A percentile compares a stretch with the other conserved stretches of the same genome.
These are phyloP conservation scores for Dolichallabes microphthalmus DNA, from an alignment of 2,113 vertebrate species.

Conservation along the genomic window DNA sequence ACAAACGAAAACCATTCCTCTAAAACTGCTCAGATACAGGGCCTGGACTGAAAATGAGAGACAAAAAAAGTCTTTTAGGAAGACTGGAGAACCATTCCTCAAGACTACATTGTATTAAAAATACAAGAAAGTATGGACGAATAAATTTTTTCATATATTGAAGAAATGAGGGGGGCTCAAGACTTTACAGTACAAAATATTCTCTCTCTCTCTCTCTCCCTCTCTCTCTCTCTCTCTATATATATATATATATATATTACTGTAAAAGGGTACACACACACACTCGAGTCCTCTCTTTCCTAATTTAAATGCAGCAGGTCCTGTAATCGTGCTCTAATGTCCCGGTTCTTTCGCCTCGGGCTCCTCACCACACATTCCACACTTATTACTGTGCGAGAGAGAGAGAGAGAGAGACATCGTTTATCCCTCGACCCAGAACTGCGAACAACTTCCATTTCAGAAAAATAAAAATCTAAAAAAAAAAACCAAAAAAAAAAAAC, in stretches of 20 bases:
- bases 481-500: slow-evolving; percentile 1
- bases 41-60: too few species aligned
- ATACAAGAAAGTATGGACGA: too few species aligned
- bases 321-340: slow-evolving; percentile 13
- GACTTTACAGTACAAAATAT: too few species aligned
- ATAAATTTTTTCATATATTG: too few species aligned
- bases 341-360: background rate
- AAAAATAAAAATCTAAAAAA: background rate
- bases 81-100: too few species aligned
- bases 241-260: background rate
- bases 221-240: background rate
- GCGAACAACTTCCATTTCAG: background rate
- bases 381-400: slow-evolving; percentile 21
- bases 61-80: too few species aligned
- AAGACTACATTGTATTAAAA: too few species aligned
- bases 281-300: background rate
- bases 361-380: background rate
- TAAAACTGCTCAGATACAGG: too few species aligned
- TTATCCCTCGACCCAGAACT: slow-evolving; percentile 22
- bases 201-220: too few species aligned
- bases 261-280: too few species aligned
- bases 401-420: background rate
- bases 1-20: too few species aligned
- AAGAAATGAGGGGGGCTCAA: too few species aligned
- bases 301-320: slow-evolving; percentile 39